Percentiles rank a stretch among this genome's conserved stretches.
Evolutionary conservation across 1,140 invertebrate genomes (phyloP).

Genomic region (Steinernema feltiae): DNA sequence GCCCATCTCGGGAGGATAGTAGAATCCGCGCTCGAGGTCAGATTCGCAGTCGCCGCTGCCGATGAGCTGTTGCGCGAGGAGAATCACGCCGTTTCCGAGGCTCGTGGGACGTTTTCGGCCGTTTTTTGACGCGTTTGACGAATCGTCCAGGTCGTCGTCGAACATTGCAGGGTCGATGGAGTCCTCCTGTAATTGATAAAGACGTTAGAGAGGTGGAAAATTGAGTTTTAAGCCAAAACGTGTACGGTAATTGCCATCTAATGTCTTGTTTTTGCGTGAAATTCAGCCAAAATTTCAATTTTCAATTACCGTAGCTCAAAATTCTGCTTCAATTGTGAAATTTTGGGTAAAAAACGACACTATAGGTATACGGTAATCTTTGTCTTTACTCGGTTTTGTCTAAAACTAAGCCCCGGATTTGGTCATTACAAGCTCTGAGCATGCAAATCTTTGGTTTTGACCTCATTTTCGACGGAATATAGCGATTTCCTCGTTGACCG

Average conservation of each 20-base stretch:
- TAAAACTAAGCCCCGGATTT: no score
- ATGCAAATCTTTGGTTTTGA: no score
- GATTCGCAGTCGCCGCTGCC: conserved; percentile 9
- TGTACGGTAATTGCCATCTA: not conserved
- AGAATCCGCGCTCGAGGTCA: conserved; percentile 19
- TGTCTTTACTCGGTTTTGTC: no score
- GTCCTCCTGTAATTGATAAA: conserved; percentile 32
- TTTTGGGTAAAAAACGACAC: not conserved
- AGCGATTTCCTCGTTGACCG: no score
- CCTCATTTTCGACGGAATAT: no score
- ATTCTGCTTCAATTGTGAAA: no score
- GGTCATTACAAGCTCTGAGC: no score
- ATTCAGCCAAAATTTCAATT: no score
- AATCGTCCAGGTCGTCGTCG: conserved; percentile 37
- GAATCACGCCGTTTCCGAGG: conserved; percentile 42
- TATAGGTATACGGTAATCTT: no score
- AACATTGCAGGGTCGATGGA: conserved; percentile 32
- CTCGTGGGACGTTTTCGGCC: not conserved
- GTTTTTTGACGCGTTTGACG: not conserved
- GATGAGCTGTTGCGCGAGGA: conserved; percentile 45
- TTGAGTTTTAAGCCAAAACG: not conserved
- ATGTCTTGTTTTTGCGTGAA: no score
- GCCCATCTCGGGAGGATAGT: conserved; percentile 17
- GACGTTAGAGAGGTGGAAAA: not conserved
- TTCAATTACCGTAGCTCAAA: no score